These are phyloP conservation scores for Drosophila ironensis DNA, from an alignment of 1,140 invertebrate species.

Conservation along the genomic window DNA sequence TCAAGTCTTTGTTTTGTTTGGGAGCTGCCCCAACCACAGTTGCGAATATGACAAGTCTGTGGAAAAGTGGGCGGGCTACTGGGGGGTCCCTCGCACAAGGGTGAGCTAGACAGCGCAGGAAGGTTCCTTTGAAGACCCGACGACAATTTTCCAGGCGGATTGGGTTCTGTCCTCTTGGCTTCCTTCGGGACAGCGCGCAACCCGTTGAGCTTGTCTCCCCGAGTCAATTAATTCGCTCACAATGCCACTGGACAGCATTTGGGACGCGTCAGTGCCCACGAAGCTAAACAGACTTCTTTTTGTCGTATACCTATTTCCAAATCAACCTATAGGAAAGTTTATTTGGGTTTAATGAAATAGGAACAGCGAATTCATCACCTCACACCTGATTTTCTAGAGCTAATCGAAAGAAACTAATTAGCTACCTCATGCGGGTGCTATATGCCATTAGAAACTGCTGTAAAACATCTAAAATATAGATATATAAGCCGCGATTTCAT, in stretches of 20 bases:
- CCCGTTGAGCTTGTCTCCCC: not conserved
- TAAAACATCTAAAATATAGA: too few relatives aligned
- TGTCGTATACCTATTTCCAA: too few relatives aligned
- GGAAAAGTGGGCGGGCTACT: not conserved
- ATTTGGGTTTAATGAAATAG: too few relatives aligned
- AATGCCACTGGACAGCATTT: not conserved
- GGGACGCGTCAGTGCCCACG: too few relatives aligned
- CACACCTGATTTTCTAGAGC: too few relatives aligned
- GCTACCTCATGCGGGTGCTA: too few relatives aligned
- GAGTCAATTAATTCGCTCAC: not conserved
- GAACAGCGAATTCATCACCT: too few relatives aligned
- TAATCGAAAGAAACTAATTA: too few relatives aligned
- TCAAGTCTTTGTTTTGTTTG: slow-evolving; percentile 8
- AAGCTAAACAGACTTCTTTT: too few relatives aligned
- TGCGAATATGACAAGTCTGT: slow-evolving; percentile 18
- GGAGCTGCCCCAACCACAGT: not conserved
- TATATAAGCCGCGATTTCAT: too few relatives aligned
- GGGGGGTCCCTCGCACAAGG: not conserved
- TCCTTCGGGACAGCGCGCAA: not conserved
- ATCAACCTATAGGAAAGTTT: too few relatives aligned
- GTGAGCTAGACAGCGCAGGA: not conserved
- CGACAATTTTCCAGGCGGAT: not conserved
- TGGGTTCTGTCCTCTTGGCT: not conserved
- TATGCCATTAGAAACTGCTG: too few relatives aligned
- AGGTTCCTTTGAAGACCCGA: not conserved